Base-by-base conservation (phyloP, 2,797 vertebrate genomes). In the Cyprinodon diabolis region DNA sequence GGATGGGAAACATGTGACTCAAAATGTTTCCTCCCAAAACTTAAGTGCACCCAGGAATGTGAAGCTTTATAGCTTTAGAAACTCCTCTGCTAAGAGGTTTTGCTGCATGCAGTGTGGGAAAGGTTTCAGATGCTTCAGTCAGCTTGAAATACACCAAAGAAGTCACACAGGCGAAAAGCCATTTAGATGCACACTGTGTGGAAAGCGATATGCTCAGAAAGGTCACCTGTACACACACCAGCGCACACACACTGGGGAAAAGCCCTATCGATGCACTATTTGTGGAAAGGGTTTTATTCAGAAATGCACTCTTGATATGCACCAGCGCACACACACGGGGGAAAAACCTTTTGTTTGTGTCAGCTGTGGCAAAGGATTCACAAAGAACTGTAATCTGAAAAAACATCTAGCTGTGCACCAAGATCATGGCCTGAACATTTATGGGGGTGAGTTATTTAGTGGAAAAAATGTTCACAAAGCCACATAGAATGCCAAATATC, bases 121-220 rank as follows among this genome's bases (percentile, higher is more conserved):
- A 85, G 88, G 86, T 75, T 95, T 95, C 85, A 86, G 91, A 71
- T 95, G 95, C 82, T 93, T 93, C 45, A 95, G 95, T 81, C 95
- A 95, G 77, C 93, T 95, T 40, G 94, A 94, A 79, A 95, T 95
- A 63, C 95, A 95, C 78, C 94, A 95, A 89, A 92, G 95, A 60
- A 95, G 95, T 81, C 95, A 95, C 90, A 95, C 95, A 0, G 95
- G 94, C n/a, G 95, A 95, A 76, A 95, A 95, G 69, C 95, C 95
- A 0, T 95, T 90, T 66, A 86, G 94, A 62, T 95, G 95, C 80
- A 89, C 90, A 0, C 86, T 95, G 51, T 95, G 95, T 51, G 94
- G 94, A 67, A 95, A 95, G 88, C 88, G 90, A 65, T 95, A 95
- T 0, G 92, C 94, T 1, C 94, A 95, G 71, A 94, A 95, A 75